Percentiles rank a stretch among this genome's conserved stretches.
phyloP scores from a whole-genome alignment of 2,888 invertebrate genomes.

The Gandaritis pyraliata region DNA sequence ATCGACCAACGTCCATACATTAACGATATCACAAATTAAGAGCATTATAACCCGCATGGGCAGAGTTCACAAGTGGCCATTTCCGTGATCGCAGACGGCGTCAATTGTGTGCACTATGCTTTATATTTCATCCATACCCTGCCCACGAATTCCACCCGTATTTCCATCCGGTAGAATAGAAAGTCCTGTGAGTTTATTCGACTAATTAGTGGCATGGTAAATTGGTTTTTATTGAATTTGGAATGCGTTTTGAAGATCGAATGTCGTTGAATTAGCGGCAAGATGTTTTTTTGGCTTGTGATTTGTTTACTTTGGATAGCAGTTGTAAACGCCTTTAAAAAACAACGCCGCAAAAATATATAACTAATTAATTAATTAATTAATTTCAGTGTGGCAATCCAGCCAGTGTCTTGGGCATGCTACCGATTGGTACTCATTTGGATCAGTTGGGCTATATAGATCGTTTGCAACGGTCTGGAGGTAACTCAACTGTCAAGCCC shows the following conservation, averaged over 20 bases:
- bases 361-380: slow-evolving; percentile 1
- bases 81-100: slow-evolving; percentile 65
- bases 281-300: slow-evolving; percentile 31
- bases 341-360: slow-evolving; percentile 15
- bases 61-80: slow-evolving; percentile 57
- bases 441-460: too few relatives aligned
- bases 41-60: slow-evolving; percentile 62
- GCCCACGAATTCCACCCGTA: slow-evolving; percentile 24
- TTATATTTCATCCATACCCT: slow-evolving; percentile 50
- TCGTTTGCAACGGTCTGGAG: too few relatives aligned
- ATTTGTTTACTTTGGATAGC: slow-evolving; percentile 15
- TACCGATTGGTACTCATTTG: too few relatives aligned
- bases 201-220: slow-evolving; percentile 47
- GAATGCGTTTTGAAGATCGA: slow-evolving; percentile 47
- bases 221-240: slow-evolving; percentile 47
- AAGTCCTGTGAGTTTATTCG: slow-evolving; percentile 26
- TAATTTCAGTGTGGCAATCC: too few relatives aligned
- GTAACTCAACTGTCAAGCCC: too few relatives aligned
- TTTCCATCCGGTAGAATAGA: slow-evolving; percentile 16
- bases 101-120: slow-evolving; percentile 62
- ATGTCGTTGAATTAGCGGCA: slow-evolving; percentile 30
- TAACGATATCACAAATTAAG: slow-evolving; percentile 50
- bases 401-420: too few relatives aligned
- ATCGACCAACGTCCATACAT: slow-evolving; percentile 19
- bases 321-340: slow-evolving; percentile 7